These are phyloP conservation scores for Mesocentrotus franciscanus DNA, from an alignment of 53 echinoderm and acorn worm genomes.

Conservation along the genomic window DNA sequence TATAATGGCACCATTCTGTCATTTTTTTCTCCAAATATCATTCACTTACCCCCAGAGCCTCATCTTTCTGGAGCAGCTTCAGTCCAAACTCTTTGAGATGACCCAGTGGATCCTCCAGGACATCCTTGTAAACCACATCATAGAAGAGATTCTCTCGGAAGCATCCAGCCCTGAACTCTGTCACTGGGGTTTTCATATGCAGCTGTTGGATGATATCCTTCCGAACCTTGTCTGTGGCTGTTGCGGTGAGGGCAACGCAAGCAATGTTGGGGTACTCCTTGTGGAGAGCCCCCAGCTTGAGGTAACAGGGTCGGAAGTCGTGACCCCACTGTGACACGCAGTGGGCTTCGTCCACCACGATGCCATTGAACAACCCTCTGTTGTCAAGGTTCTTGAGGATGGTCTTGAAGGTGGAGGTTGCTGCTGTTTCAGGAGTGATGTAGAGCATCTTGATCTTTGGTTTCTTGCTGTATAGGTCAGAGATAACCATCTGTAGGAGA, in stretches of 20 bases:
- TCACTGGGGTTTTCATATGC: constrained; percentile 72
- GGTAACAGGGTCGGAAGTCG: constrained; percentile 95
- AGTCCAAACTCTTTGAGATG: constrained; percentile 89
- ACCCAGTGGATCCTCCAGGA: constrained; percentile 81
- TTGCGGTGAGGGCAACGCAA: constrained; percentile 94
- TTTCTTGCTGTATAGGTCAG: constrained; percentile 76
- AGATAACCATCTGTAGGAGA: constrained; percentile 66
- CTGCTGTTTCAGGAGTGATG: constrained; percentile 95
- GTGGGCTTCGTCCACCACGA: constrained; percentile 97
- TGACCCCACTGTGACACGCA: constrained; percentile 99
- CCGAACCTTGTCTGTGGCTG: constrained; percentile 84
- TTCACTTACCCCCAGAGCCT: constrained; percentile 74
- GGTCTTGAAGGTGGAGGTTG: constrained; percentile 77
- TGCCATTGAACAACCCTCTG: constrained; percentile 72
- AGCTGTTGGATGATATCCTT: constrained; percentile 80
- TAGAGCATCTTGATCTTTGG: constrained; percentile 87
- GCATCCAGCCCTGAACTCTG: constrained; percentile 88
- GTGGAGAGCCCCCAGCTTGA: constrained; percentile 85
- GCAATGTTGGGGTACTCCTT: constrained; percentile 74
- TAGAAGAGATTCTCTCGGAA: constrained; percentile 92
- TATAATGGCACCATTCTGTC: no score
- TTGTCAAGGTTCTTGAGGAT: constrained; percentile 73
- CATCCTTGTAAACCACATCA: constrained; percentile 91
- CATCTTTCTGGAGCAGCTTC: constrained; percentile 73
- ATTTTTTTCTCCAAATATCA: not conserved